Evolutionary conservation across 2,888 invertebrate genomes (phyloP).

Genomic region (Ornithoptera priamus): DNA sequence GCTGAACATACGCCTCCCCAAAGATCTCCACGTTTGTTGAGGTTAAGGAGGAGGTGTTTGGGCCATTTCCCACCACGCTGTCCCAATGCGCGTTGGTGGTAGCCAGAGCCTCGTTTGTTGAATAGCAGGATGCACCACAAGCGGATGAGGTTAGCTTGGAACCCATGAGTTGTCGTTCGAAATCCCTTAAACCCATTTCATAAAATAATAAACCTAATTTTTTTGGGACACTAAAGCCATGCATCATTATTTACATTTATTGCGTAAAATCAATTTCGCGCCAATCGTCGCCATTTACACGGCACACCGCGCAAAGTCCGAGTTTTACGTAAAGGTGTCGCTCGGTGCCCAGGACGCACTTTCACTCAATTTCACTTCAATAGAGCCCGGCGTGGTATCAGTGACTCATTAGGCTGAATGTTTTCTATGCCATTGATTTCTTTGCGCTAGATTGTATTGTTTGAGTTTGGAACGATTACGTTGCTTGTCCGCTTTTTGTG

Average conservation of each 20-base stretch:
- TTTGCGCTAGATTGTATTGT: conserved; percentile 22
- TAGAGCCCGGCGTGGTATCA: neutral
- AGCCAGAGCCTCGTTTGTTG: too few relatives aligned
- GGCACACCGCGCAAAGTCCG: neutral
- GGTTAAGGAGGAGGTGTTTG: too few relatives aligned
- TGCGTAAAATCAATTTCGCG: neutral
- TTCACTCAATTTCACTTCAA: conserved; percentile 28
- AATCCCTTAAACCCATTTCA: too few relatives aligned
- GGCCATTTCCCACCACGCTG: too few relatives aligned
- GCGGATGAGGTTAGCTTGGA: too few relatives aligned
- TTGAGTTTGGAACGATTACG: conserved; percentile 16
- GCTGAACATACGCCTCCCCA: too few relatives aligned
- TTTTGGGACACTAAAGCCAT: too few relatives aligned
- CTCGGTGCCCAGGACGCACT: conserved; percentile 21
- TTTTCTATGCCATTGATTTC: conserved; percentile 23
- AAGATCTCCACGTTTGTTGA: too few relatives aligned
- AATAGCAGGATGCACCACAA: too few relatives aligned
- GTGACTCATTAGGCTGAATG: conserved; percentile 16
- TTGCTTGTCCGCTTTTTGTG: neutral
- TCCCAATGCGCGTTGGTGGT: too few relatives aligned
- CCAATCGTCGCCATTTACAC: neutral
- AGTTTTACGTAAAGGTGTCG: conserved; percentile 15
- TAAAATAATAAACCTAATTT: too few relatives aligned
- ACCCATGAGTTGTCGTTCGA: too few relatives aligned
- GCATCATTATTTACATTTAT: neutral